phyloP scores from a whole-genome alignment of 2,113 vertebrate genomes.

The Carassius carassius region DNA sequence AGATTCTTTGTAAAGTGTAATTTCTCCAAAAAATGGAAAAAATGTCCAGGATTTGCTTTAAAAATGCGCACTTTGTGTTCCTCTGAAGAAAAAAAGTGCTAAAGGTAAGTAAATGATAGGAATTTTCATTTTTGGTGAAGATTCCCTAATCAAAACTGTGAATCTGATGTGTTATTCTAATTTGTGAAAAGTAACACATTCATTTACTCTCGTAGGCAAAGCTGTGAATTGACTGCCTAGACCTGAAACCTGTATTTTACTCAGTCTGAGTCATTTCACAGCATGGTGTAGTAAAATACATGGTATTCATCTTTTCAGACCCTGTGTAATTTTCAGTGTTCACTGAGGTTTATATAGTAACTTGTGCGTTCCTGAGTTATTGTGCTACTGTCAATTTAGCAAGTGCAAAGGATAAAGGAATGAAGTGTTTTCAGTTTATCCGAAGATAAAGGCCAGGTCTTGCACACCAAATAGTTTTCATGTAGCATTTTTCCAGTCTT shows the following conservation, averaged over 20 bases:
- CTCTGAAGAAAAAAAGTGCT: neutral
- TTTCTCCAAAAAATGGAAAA: too few relatives aligned
- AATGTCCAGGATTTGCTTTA: too few relatives aligned
- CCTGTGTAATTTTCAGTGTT: neutral
- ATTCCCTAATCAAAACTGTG: neutral
- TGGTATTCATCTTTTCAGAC: neutral
- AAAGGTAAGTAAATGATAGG: neutral
- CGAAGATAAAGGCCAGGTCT: neutral
- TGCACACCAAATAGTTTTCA: neutral
- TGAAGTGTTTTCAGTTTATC: neutral
- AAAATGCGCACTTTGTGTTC: neutral
- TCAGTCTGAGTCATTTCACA: slow-evolving; percentile 5
- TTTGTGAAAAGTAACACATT: slow-evolving; percentile 14
- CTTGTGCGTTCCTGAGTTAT: neutral
- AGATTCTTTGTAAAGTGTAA: too few relatives aligned
- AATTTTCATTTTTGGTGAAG: neutral
- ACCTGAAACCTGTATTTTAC: neutral
- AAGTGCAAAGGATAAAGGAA: neutral
- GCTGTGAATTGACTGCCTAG: neutral
- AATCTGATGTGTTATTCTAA: neutral
- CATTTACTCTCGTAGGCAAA: neutral
- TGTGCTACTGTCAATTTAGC: neutral
- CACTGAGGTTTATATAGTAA: neutral
- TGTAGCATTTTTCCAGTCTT: neutral
- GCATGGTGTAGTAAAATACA: neutral